phyloP scores from a whole-genome alignment of 2,113 vertebrate species.

The Malurus elegans region DNA sequence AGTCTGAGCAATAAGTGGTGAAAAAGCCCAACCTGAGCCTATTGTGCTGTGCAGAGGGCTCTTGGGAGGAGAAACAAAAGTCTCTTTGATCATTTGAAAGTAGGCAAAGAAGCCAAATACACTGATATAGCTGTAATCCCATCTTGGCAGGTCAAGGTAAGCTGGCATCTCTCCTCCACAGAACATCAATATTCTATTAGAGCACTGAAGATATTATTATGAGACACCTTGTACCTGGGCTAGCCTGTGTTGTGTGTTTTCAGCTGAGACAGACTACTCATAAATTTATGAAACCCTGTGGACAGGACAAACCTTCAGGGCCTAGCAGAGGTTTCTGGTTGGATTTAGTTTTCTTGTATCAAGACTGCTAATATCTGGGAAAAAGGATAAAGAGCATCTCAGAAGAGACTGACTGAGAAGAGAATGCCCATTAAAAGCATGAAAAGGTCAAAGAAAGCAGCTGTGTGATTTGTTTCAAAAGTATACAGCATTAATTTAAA shows the following conservation, averaged over 20 bases:
- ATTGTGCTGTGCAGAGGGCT: not conserved
- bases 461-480: not conserved
- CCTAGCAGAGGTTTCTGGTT: not conserved
- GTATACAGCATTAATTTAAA: not conserved
- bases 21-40: not conserved
- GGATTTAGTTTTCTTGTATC: not conserved
- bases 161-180: not conserved
- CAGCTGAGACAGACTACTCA: not conserved
- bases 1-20: not conserved
- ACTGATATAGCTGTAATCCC: not conserved
- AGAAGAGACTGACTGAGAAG: not conserved
- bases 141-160: not conserved
- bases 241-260: not conserved
- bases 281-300: not conserved
- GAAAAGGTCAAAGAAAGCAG: not conserved
- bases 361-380: not conserved
- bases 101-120: not conserved
- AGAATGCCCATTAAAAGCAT: not conserved
- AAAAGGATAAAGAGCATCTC: not conserved
- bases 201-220: not conserved
- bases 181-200: not conserved
- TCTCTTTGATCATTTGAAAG: not conserved
- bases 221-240: not conserved
- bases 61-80: not conserved
- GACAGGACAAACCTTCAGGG: not conserved